Conservation (phyloP, 2,113 vertebrate species). For the Ochotona curzoniae region DNA sequence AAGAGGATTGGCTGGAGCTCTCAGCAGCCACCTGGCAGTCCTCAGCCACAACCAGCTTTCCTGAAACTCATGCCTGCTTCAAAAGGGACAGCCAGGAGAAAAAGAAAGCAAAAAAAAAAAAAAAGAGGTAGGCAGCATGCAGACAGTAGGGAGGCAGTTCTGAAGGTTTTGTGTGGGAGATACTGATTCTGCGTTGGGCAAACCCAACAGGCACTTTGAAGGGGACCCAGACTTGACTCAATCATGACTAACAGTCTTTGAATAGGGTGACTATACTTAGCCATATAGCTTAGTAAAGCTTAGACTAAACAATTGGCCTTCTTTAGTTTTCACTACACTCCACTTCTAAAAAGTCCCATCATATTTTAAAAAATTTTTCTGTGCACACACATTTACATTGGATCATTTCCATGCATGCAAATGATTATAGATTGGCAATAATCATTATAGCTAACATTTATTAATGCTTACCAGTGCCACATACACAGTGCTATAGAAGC, state of each 20-base stretch:
- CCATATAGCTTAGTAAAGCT: conserved; percentile 24
- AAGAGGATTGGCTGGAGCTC: conserved; percentile 50
- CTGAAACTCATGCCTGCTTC: conserved; percentile 50
- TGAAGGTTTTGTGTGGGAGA: not conserved
- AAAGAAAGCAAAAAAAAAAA: not conserved
- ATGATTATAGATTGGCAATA: not conserved
- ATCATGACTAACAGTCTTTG: conserved; percentile 44
- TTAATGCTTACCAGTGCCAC: not conserved
- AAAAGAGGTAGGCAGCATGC: not conserved
- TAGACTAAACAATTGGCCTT: conserved; percentile 67
- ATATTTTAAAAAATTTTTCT: not conserved
- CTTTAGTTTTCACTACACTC: conserved; percentile 50
- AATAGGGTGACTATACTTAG: not conserved
- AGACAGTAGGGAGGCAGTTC: not conserved
- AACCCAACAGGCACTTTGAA: conserved; percentile 9
- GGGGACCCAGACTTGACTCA: conserved; percentile 38
- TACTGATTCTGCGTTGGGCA: not conserved
- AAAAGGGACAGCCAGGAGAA: not conserved
- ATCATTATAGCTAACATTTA: not conserved
- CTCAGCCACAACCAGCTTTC: conserved; percentile 42
- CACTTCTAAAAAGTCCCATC: conserved; percentile 20
- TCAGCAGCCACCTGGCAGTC: not conserved
- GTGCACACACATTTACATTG: conserved; percentile 15
- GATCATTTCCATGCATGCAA: conserved; percentile 19
- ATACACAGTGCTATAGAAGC: not conserved